These are phyloP conservation scores for Calameuta idolon DNA, from an alignment of 2,888 invertebrate species.

Conservation along the genomic window DNA sequence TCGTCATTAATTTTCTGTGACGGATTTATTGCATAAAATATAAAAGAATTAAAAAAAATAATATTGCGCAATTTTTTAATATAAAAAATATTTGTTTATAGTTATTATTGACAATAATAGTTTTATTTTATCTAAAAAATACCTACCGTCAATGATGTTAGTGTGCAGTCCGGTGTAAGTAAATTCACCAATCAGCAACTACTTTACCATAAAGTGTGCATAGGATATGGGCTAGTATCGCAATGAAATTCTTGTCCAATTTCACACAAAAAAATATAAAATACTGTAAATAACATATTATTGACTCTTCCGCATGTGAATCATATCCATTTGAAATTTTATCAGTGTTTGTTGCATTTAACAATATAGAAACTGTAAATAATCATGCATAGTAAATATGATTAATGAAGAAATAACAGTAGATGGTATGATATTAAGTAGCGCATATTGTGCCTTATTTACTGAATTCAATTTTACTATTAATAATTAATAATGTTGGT, in stretches of 20 bases:
- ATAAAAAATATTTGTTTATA: not conserved
- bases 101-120: not conserved
- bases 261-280: not conserved
- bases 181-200: not conserved
- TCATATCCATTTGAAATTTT: not conserved
- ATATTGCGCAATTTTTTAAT: not conserved
- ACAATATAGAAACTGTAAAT: too few species aligned
- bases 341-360: not conserved
- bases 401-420: too few species aligned
- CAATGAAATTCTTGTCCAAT: not conserved
- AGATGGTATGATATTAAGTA: too few species aligned
- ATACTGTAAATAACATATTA: not conserved
- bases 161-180: not conserved
- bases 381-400: too few species aligned
- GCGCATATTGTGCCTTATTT: too few species aligned
- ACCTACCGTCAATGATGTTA: not conserved
- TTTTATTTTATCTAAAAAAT: not conserved
- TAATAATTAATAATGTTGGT: too few species aligned
- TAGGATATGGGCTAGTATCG: not conserved
- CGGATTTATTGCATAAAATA: not conserved
- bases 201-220: not conserved
- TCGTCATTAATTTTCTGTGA: not conserved
- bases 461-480: too few species aligned
- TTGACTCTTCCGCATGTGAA: not conserved
- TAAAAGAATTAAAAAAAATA: not conserved